These are phyloP conservation scores for Pangasius sanitwongsei DNA, from an alignment of 2,797 vertebrate genomes.

Conservation along the genomic window DNA sequence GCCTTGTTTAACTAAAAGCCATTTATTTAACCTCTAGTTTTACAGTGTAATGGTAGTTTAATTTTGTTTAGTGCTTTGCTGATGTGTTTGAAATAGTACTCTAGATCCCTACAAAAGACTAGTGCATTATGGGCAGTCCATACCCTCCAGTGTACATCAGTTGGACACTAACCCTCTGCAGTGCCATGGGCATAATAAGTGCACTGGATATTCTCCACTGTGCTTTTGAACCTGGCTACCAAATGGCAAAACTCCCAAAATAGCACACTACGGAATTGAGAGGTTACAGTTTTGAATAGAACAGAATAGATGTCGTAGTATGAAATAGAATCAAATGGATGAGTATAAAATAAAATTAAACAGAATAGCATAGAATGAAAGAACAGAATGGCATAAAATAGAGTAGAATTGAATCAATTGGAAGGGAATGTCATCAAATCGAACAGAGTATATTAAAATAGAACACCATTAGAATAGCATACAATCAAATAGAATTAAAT, in stretches of 20 bases:
- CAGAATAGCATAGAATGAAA: background rate
- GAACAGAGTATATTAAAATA: background rate
- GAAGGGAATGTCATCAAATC: background rate
- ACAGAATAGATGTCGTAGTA: background rate
- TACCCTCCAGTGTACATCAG: background rate
- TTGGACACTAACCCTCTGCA: background rate
- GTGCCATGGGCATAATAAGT: background rate
- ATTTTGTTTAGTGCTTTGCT: background rate
- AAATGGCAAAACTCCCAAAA: background rate
- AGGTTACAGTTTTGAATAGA: background rate
- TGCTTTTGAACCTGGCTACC: too few species aligned
- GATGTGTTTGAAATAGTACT: background rate
- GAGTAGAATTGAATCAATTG: background rate
- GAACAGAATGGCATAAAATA: background rate
- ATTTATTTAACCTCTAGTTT: background rate
- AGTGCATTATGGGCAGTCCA: background rate
- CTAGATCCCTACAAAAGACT: background rate
- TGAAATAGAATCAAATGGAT: background rate
- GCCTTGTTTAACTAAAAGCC: background rate
- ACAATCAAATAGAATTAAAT: background rate
- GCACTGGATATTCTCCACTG: background rate
- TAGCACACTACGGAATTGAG: background rate
- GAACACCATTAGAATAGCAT: background rate
- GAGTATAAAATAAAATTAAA: background rate
- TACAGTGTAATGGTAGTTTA: background rate